Evolutionary conservation across 2,797 vertebrate species (phyloP).

Genomic region (Poliocrania exsul): DNA sequence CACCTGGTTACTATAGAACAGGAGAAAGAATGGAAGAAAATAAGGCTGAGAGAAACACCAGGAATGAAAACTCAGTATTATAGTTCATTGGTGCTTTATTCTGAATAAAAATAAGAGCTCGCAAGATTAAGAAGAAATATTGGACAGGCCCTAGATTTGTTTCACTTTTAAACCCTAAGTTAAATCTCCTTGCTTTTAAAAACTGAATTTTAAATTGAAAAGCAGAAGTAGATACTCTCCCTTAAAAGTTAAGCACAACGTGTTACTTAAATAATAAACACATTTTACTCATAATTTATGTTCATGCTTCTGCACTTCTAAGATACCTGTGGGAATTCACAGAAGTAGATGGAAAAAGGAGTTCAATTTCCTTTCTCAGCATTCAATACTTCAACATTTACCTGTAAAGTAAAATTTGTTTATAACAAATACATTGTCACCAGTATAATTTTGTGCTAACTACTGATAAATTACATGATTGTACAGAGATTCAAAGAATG

Average conservation of each 20-base stretch:
- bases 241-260: neutral
- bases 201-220: neutral
- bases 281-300: neutral
- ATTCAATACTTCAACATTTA: neutral
- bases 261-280: constrained; percentile 7
- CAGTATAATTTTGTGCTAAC: neutral
- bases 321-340: neutral
- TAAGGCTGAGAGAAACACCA: neutral
- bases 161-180: neutral
- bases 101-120: neutral
- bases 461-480: neutral
- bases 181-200: neutral
- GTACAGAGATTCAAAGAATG: neutral
- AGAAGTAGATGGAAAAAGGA: neutral
- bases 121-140: neutral
- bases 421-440: neutral
- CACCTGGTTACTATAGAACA: neutral
- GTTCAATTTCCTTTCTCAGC: neutral
- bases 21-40: neutral
- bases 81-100: neutral
- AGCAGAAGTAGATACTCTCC: neutral
- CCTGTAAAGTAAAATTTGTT: neutral
- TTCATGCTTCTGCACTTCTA: neutral
- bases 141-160: neutral
- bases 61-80: neutral